A percentile compares a stretch with the other conserved stretches of the same genome.
phyloP scores from a whole-genome alignment of 2,113 vertebrate species.

The Oriolus oriolus region DNA sequence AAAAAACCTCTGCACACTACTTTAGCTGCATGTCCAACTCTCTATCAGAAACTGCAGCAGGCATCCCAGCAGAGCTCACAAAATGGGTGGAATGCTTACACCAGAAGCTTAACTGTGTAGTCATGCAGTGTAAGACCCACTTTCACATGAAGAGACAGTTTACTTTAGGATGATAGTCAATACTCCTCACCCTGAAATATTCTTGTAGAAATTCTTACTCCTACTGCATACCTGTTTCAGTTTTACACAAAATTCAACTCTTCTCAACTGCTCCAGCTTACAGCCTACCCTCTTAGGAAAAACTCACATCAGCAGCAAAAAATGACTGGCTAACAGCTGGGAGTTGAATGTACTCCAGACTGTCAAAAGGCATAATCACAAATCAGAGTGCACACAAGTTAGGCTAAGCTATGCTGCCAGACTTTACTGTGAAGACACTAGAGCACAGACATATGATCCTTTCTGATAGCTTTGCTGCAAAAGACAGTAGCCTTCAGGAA shows the following conservation, averaged over 20 bases:
- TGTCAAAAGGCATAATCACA: background rate
- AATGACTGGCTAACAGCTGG: background rate
- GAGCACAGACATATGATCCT: background rate
- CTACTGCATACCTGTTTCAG: background rate
- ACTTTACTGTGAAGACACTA: background rate
- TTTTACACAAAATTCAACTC: background rate
- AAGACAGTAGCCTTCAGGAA: background rate
- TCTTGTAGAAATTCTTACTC: background rate
- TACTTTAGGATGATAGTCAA: background rate
- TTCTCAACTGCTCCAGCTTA: background rate
- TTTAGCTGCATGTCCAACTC: background rate
- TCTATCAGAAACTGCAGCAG: background rate
- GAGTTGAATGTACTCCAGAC: background rate
- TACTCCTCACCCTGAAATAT: background rate
- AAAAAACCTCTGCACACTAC: background rate
- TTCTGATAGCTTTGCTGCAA: background rate
- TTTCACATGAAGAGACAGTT: background rate
- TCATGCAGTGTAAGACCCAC: accelerated
- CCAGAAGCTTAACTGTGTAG: background rate
- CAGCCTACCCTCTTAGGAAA: background rate
- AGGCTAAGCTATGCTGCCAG: background rate
- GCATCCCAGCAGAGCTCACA: background rate
- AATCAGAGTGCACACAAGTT: background rate
- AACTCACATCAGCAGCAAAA: background rate
- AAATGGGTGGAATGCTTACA: background rate